Percentiles rank a stretch among this genome's conserved stretches.
Conservation (phyloP, 1,140 invertebrate species). For the Ctenoplectra terminalis region DNA sequence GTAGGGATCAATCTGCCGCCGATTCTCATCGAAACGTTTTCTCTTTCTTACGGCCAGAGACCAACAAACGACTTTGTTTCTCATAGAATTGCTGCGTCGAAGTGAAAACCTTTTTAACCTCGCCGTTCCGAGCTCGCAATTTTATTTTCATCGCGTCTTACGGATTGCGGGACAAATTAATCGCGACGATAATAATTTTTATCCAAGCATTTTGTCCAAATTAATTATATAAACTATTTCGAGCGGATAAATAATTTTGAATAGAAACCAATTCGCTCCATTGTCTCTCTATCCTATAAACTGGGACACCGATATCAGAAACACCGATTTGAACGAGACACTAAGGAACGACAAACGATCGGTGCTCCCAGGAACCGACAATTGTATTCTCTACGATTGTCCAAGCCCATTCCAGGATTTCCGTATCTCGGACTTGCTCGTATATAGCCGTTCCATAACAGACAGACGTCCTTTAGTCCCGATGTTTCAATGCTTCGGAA, state of each 20-base stretch:
- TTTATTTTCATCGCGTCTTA: neutral
- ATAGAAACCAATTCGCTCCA: neutral
- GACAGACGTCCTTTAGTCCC: neutral
- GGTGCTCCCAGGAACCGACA: neutral
- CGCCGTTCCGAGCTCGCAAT: neutral
- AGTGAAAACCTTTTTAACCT: constrained; percentile 20
- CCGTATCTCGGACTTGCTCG: neutral
- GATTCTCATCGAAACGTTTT: constrained; percentile 36
- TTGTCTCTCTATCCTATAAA: neutral
- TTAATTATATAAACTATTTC: neutral
- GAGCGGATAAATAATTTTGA: neutral
- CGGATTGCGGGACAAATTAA: neutral
- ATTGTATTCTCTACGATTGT: neutral
- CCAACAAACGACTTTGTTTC: constrained; percentile 15
- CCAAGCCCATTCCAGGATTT: neutral
- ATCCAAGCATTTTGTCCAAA: neutral
- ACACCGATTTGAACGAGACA: neutral
- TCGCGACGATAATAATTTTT: neutral
- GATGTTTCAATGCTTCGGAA: constrained; percentile 8
- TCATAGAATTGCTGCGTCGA: constrained; percentile 5
- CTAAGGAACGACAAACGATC: neutral
- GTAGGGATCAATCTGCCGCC: constrained; percentile 28
- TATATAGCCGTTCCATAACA: neutral
- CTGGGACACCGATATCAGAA: neutral
- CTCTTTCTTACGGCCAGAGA: constrained; percentile 6